A percentile compares a stretch with the other conserved stretches of the same genome.
Conservation (phyloP, 2,113 vertebrate genomes). For the Delphinus delphis region DNA sequence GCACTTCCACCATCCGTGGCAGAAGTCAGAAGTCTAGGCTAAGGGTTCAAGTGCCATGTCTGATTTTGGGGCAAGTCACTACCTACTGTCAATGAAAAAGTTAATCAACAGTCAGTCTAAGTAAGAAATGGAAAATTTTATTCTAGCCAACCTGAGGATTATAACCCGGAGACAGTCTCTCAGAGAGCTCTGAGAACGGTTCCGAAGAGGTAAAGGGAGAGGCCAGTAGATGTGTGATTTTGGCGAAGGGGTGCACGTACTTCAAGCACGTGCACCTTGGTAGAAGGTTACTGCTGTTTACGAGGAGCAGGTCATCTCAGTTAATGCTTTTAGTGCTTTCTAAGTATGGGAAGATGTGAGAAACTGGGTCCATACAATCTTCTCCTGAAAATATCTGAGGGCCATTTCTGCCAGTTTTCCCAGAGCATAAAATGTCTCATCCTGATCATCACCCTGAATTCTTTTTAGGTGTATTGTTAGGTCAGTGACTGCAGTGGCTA, state of each 20-base stretch:
- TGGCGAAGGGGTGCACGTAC: not conserved
- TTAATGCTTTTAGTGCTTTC: not conserved
- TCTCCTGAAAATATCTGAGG: not conserved
- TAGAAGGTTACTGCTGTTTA: not conserved
- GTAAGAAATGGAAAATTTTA: not conserved
- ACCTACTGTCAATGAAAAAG: not conserved
- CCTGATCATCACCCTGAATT: not conserved
- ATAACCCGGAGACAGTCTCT: not conserved
- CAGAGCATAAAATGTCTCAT: not conserved
- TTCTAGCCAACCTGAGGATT: not conserved
- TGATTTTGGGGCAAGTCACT: not conserved
- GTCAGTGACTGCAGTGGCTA: not conserved
- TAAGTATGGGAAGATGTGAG: not conserved
- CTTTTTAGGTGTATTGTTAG: not conserved
- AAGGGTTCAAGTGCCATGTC: not conserved
- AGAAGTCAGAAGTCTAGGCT: not conserved
- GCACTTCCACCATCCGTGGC: not conserved
- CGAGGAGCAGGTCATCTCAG: not conserved
- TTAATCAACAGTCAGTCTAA: not conserved
- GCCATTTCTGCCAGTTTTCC: not conserved
- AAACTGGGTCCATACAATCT: not conserved
- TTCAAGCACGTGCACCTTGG: fast-evolving
- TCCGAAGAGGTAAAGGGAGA: not conserved
- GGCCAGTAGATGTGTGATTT: not conserved
- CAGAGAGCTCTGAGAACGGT: not conserved